These are phyloP conservation scores for Pimpla rufipes DNA, from an alignment of 2,888 invertebrate genomes.

Conservation along the genomic window DNA sequence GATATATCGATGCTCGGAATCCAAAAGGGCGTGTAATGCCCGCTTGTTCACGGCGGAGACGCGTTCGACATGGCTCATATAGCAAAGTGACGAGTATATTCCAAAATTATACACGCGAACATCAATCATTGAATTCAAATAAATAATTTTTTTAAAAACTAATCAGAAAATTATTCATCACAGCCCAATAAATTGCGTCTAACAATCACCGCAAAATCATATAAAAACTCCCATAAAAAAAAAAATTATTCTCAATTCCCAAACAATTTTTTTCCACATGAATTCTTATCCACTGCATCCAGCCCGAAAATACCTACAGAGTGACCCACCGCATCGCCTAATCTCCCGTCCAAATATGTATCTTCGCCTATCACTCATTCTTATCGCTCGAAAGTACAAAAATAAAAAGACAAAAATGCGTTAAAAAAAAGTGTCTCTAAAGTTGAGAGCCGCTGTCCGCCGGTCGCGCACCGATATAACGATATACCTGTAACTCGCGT, in stretches of 20 bases:
- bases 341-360: neutral
- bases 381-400: neutral
- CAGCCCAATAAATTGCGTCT: neutral
- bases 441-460: slow-evolving; percentile 59
- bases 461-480: slow-evolving; percentile 54
- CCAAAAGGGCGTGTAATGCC: neutral
- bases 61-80: neutral
- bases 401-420: neutral
- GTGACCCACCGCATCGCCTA: neutral
- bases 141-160: too few relatives aligned
- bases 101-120: too few relatives aligned
- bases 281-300: neutral
- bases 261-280: too few relatives aligned
- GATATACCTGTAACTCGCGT: slow-evolving; percentile 76
- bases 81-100: too few relatives aligned
- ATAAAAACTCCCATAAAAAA: too few relatives aligned
- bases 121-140: too few relatives aligned
- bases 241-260: too few relatives aligned
- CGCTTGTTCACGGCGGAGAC: neutral
- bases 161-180: too few relatives aligned
- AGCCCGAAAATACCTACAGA: neutral
- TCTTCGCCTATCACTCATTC: neutral
- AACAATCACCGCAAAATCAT: neutral
- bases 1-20: slow-evolving; percentile 21
- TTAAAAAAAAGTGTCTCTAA: neutral